These are phyloP conservation scores for Rhysida immarginata DNA, from an alignment of 1,140 invertebrate genomes.

Conservation along the genomic window DNA sequence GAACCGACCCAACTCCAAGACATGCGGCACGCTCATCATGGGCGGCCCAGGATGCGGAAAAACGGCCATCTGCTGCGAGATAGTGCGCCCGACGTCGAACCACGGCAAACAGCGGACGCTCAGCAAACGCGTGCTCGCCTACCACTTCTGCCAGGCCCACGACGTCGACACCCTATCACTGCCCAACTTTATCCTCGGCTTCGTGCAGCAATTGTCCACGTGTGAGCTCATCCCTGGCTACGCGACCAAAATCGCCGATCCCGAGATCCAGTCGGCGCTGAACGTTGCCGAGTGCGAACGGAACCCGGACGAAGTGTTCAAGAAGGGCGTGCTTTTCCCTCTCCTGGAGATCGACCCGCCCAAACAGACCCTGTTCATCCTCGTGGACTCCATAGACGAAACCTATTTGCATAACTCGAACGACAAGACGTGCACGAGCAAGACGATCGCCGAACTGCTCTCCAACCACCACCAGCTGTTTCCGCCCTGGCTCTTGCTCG, in stretches of 20 bases:
- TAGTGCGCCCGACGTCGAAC: conserved; percentile 55
- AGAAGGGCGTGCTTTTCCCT: conserved; percentile 70
- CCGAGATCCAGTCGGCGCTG: conserved; percentile 35
- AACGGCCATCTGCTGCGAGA: conserved; percentile 57
- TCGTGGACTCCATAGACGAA: conserved; percentile 88
- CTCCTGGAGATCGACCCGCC: conserved; percentile 60
- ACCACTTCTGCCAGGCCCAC: conserved; percentile 62
- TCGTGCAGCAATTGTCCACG: conserved; percentile 62
- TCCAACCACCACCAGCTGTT: conserved; percentile 82
- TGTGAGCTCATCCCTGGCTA: conserved; percentile 43
- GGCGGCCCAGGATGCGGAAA: conserved; percentile 77
- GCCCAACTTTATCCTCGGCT: conserved; percentile 59
- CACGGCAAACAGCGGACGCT: conserved; percentile 56
- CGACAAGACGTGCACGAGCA: conserved; percentile 23
- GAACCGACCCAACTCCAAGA: conserved; percentile 43
- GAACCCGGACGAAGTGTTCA: conserved; percentile 79
- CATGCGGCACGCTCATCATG: conserved; percentile 62
- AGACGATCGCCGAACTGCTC: conserved; percentile 68
- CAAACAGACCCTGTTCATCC: conserved; percentile 63
- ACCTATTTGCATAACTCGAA: conserved; percentile 24
- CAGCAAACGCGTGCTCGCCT: conserved; percentile 55
- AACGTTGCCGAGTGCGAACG: conserved; percentile 26
- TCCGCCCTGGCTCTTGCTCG: conserved; percentile 78
- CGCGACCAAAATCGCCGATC: conserved; percentile 53
- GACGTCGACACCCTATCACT: conserved; percentile 49